Evolutionary conservation across 2,888 invertebrate genomes (phyloP).

Genomic region (Drosophila eohydei): DNA sequence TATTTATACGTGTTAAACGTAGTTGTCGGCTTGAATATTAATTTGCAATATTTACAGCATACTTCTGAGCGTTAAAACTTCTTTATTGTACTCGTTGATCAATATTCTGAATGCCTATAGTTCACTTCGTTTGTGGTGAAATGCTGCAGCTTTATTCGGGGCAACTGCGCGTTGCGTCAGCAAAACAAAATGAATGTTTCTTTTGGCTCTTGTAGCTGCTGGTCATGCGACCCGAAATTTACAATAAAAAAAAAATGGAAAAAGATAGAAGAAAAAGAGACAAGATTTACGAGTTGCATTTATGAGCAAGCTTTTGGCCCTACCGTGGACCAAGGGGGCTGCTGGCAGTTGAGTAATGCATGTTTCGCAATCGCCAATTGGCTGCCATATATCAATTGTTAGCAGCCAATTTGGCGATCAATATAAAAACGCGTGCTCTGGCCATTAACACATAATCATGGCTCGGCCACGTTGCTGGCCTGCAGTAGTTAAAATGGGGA

Average conservation of each 20-base stretch:
- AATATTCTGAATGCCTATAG: constrained; percentile 2
- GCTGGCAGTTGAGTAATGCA: constrained; percentile 55
- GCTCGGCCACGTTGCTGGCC: constrained; percentile 4
- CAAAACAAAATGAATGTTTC: constrained; percentile 44
- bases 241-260: background rate
- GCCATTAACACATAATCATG: constrained; percentile 24
- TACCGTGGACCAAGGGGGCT: constrained; percentile 11
- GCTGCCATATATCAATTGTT: constrained; percentile 71
- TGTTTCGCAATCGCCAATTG: constrained; percentile 65
- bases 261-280: constrained; percentile 20
- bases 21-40: background rate
- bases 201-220: constrained; percentile 45
- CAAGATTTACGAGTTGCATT: constrained; percentile 74
- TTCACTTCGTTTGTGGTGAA: constrained; percentile 3
- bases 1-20: background rate
- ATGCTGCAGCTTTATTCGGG: constrained; percentile 32
- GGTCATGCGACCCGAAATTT: constrained; percentile 33
- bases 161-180: constrained; percentile 30
- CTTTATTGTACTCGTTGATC: constrained; percentile 1
- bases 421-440: constrained; percentile 61
- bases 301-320: constrained; percentile 58
- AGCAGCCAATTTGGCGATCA: constrained; percentile 75
- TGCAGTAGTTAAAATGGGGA: constrained; percentile 33
- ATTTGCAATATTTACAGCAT: constrained; percentile 3
- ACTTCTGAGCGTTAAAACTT: background rate